Percentiles rank a stretch among this genome's conserved stretches.
phyloP scores from a whole-genome alignment of 2,797 vertebrate genomes.

The Acipenser oxyrinchus region DNA sequence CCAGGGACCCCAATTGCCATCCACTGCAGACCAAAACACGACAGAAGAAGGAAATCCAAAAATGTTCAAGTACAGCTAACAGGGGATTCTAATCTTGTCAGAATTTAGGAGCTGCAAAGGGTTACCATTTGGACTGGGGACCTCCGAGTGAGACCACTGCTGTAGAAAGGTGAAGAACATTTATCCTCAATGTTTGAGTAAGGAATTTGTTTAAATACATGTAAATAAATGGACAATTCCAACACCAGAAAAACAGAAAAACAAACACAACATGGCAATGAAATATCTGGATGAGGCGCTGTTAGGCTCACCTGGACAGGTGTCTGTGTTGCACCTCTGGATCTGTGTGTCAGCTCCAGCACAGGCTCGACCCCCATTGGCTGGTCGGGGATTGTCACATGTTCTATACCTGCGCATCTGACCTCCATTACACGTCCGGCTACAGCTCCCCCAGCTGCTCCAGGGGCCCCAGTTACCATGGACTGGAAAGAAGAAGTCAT shows the following conservation, averaged over 20 bases:
- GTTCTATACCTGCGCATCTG: slow-evolving; percentile 78
- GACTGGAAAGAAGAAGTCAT: slow-evolving; percentile 46
- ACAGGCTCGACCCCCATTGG: slow-evolving; percentile 79
- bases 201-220: too few species aligned
- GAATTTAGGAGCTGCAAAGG: too few species aligned
- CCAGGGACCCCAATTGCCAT: slow-evolving; percentile 87
- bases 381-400: slow-evolving; percentile 80
- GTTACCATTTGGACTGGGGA: accelerated
- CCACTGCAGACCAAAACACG: slow-evolving; percentile 53
- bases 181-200: too few species aligned
- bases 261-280: slow-evolving; percentile 1
- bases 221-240: too few species aligned
- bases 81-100: too few species aligned
- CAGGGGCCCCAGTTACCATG: slow-evolving; percentile 87
- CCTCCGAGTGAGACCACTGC: too few species aligned
- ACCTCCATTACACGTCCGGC: slow-evolving; percentile 79
- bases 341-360: slow-evolving; percentile 80
- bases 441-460: slow-evolving; percentile 86
- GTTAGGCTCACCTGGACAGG: slow-evolving; percentile 75
- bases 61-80: too few species aligned
- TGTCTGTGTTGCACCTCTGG: slow-evolving; percentile 68
- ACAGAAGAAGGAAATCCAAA: background rate
- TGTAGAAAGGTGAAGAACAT: too few species aligned
- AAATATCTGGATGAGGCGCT: background rate
- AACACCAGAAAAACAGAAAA: background rate